Conservation (phyloP, 2,888 invertebrate species). For the Opisthograptis luteolata region DNA sequence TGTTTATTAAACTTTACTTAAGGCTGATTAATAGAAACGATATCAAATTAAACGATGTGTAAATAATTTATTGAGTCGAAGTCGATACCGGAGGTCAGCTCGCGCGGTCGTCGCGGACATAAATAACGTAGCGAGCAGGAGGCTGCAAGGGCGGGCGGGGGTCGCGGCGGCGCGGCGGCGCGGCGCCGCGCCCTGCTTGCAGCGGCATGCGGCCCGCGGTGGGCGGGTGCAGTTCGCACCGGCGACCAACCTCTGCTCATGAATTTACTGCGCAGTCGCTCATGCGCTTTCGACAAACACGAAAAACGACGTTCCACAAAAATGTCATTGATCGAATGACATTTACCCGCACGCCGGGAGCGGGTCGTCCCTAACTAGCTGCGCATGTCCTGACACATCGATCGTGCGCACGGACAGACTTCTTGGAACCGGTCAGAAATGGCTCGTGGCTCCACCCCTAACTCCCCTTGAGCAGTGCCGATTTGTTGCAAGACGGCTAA, state of each 20-base stretch:
- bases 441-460: no score
- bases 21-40: no score
- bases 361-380: slow-evolving; percentile 47
- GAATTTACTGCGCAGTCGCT: not conserved
- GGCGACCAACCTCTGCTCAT: not conserved
- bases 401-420: slow-evolving; percentile 53
- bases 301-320: not conserved
- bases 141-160: slow-evolving; percentile 1
- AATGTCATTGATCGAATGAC: slow-evolving; percentile 10
- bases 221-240: not conserved
- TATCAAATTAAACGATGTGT: no score
- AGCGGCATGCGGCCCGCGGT: not conserved
- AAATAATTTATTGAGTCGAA: not conserved
- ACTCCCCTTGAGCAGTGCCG: no score
- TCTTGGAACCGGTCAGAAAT: no score
- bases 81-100: slow-evolving; percentile 1
- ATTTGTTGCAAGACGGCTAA: no score
- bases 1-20: no score
- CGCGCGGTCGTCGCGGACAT: slow-evolving; percentile 4
- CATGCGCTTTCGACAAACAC: not conserved
- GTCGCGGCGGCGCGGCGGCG: not conserved
- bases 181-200: not conserved
- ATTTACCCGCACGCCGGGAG: slow-evolving; percentile 35
- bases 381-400: slow-evolving; percentile 53
- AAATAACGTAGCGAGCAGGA: slow-evolving; percentile 7